Evolutionary conservation across 1,140 invertebrate genomes (phyloP).

Genomic region (Lamellibrachia luymesi): DNA sequence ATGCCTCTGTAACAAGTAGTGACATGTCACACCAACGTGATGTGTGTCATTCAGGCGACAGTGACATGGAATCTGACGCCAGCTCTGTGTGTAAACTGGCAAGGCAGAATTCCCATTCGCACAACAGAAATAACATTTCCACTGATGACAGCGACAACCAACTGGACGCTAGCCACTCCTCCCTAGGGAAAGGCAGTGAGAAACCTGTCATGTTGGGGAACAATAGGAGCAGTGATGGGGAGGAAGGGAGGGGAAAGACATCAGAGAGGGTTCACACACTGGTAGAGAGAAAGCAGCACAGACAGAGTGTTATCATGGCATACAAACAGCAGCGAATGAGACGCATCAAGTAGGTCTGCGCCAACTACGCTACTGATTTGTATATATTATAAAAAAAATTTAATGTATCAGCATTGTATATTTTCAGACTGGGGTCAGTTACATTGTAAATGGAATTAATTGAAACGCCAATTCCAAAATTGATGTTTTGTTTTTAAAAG

Average conservation of each 20-base stretch:
- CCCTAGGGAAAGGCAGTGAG: not conserved
- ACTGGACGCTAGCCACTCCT: not conserved
- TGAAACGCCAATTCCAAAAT: no score
- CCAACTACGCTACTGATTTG: no score
- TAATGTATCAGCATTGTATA: no score
- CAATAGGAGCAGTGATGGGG: not conserved
- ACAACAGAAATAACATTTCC: not conserved
- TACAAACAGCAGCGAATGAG: not conserved
- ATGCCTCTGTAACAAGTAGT: not conserved
- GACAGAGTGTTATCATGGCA: not conserved
- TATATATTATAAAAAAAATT: no score
- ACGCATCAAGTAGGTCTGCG: not conserved
- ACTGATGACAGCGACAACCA: not conserved
- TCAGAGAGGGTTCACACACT: not conserved
- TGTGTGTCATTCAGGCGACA: not conserved
- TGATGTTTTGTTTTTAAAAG: no score
- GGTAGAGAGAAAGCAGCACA: not conserved
- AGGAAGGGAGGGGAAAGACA: not conserved
- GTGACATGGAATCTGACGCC: not conserved
- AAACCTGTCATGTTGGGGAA: not conserved
- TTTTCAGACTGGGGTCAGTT: no score
- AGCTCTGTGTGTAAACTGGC: not conserved
- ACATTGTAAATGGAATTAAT: no score
- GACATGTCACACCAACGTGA: not conserved
- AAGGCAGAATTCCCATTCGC: not conserved